Evolutionary conservation across 2,888 invertebrate genomes (phyloP).

Genomic region (Rhingia rostrata): DNA sequence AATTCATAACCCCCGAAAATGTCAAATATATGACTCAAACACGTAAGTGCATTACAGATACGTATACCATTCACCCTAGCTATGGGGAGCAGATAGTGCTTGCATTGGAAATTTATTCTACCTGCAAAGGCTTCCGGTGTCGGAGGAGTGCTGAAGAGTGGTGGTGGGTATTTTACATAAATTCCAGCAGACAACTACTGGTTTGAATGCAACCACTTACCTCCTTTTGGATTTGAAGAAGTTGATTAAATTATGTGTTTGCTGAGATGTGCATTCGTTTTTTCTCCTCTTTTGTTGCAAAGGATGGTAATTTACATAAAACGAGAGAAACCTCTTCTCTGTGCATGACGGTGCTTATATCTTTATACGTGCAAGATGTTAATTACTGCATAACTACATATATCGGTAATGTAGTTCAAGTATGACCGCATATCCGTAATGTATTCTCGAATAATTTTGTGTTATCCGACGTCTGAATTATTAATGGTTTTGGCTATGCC

Average conservation of each 20-base stretch:
- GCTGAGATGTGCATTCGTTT: slow-evolving; percentile 40
- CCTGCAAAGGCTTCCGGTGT: slow-evolving; percentile 22
- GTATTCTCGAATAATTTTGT: slow-evolving; percentile 39
- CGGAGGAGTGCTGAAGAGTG: slow-evolving; percentile 27
- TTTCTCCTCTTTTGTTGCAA: neutral
- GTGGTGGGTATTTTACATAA: slow-evolving; percentile 59
- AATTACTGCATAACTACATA: slow-evolving; percentile 22
- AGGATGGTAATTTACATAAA: slow-evolving; percentile 45
- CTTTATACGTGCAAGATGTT: slow-evolving; percentile 29
- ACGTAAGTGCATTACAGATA: slow-evolving; percentile 37
- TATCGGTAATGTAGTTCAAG: too few relatives aligned
- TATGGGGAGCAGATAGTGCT: slow-evolving; percentile 17
- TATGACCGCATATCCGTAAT: slow-evolving; percentile 8
- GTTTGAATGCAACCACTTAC: slow-evolving; percentile 65
- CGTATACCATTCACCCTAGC: slow-evolving; percentile 11
- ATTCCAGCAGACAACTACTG: slow-evolving; percentile 24
- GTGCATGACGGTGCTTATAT: neutral
- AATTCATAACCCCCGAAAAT: slow-evolving; percentile 65
- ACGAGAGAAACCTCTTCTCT: slow-evolving; percentile 20
- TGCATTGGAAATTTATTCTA: slow-evolving; percentile 57
- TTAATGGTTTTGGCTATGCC: neutral
- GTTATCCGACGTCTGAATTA: slow-evolving; percentile 18
- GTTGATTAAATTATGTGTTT: slow-evolving; percentile 67
- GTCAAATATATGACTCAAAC: slow-evolving; percentile 56
- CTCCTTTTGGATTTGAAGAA: slow-evolving; percentile 58